phyloP scores from a whole-genome alignment of 2,113 vertebrate species.

The Chamaea fasciata region DNA sequence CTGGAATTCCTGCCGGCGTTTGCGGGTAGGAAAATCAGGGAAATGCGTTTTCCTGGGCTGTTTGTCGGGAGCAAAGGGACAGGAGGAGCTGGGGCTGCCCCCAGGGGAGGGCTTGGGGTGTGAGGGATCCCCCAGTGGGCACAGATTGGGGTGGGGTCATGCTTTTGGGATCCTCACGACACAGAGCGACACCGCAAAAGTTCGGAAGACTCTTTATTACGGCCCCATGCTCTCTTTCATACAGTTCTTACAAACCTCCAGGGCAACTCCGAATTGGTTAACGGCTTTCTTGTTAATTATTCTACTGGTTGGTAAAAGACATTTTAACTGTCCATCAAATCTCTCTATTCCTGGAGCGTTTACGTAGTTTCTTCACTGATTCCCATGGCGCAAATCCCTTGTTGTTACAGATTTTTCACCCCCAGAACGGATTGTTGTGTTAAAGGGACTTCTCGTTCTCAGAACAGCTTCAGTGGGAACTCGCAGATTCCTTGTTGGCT shows the following conservation, averaged over 20 bases:
- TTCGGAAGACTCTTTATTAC: too few species aligned
- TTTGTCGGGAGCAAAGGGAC: neutral
- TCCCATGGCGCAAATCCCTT: neutral
- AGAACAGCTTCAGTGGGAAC: neutral
- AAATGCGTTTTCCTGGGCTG: fast-evolving
- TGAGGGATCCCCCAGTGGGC: neutral
- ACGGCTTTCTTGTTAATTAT: neutral
- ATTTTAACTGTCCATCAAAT: neutral
- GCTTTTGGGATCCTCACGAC: too few species aligned
- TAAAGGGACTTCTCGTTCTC: neutral
- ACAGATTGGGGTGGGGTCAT: too few species aligned
- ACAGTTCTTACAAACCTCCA: too few species aligned
- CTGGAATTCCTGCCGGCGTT: neutral
- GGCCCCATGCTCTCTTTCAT: too few species aligned
- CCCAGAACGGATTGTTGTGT: neutral
- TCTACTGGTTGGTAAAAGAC: neutral
- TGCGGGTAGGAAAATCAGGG: neutral
- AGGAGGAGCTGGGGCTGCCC: too few species aligned
- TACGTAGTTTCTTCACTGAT: neutral
- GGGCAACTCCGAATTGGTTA: too few species aligned
- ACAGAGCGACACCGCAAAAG: too few species aligned
- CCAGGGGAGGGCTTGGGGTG: fast-evolving
- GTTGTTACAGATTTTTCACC: neutral
- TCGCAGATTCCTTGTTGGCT: neutral
- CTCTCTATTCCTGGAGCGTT: neutral